A percentile compares a stretch with the other conserved stretches of the same genome.
Evolutionary conservation across 1,140 invertebrate genomes (phyloP).

Genomic region (Araneus ventricosus): DNA sequence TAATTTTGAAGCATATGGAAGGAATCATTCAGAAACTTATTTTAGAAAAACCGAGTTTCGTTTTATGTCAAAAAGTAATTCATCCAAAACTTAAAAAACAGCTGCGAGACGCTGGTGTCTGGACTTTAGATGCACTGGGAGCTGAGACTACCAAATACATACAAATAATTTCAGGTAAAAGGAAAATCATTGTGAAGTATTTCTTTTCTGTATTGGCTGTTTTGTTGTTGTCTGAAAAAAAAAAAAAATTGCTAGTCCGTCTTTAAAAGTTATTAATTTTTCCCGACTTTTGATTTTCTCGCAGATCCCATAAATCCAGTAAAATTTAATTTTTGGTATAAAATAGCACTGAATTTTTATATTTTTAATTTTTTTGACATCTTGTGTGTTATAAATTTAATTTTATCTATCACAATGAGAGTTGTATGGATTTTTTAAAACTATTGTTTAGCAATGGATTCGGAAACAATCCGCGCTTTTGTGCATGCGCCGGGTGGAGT

Average conservation of each 20-base stretch:
- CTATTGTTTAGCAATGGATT: no score
- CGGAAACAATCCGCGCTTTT: no score
- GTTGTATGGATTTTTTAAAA: no score
- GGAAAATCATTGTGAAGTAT: not conserved
- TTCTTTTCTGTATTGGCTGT: not conserved
- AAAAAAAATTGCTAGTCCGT: no score
- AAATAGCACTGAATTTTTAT: not conserved
- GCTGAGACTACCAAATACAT: constrained; percentile 22
- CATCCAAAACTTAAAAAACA: constrained; percentile 63
- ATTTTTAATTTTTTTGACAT: not conserved
- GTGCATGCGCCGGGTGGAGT: no score
- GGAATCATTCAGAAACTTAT: constrained; percentile 23
- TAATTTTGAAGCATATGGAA: not conserved
- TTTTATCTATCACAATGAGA: no score
- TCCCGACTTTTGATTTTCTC: not conserved
- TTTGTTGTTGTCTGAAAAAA: not conserved
- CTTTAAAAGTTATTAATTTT: not conserved
- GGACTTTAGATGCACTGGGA: constrained; percentile 59
- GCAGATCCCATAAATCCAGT: not conserved
- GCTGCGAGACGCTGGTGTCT: constrained; percentile 33
- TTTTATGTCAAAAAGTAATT: constrained; percentile 74
- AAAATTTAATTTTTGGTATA: not conserved
- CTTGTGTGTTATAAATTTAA: no score
- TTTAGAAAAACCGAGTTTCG: not conserved
- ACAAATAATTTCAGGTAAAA: constrained; percentile 64